These are phyloP conservation scores for Ips typographus DNA, from an alignment of 1,140 invertebrate genomes.

Conservation along the genomic window DNA sequence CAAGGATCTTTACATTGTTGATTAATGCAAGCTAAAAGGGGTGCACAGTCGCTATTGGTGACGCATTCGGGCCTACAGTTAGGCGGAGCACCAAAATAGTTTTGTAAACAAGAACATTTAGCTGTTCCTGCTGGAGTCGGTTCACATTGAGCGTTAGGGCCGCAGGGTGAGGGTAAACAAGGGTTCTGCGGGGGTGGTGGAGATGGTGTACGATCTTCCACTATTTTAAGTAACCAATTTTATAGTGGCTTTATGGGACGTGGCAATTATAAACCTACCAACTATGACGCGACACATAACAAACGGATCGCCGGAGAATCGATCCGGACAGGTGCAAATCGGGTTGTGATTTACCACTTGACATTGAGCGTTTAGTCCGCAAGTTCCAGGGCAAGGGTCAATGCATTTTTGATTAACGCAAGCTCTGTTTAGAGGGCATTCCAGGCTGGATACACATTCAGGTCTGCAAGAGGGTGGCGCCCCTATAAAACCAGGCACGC, in stretches of 20 bases:
- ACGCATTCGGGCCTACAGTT: conserved; percentile 69
- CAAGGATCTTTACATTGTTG: conserved; percentile 73
- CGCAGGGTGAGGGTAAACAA: conserved; percentile 76
- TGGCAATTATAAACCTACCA: conserved; percentile 35
- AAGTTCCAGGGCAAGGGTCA: conserved; percentile 69
- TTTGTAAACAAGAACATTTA: conserved; percentile 62
- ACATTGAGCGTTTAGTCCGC: conserved; percentile 67
- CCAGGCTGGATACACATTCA: conserved; percentile 67
- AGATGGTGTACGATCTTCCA: conserved; percentile 41
- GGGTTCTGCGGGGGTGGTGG: conserved; percentile 55
- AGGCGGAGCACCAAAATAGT: conserved; percentile 66
- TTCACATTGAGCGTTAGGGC: conserved; percentile 71
- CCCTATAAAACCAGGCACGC: conserved; percentile 69
- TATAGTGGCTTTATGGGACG: neutral
- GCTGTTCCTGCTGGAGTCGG: conserved; percentile 57
- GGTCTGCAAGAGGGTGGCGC: conserved; percentile 70
- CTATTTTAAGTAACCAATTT: conserved; percentile 18
- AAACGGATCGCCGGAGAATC: conserved; percentile 70
- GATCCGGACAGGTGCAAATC: conserved; percentile 64
- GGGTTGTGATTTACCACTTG: conserved; percentile 69
- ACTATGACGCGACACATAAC: conserved; percentile 55
- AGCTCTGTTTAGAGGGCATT: conserved; percentile 64
- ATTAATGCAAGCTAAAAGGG: conserved; percentile 61
- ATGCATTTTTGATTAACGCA: conserved; percentile 67
- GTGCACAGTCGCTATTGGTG: conserved; percentile 65